These are phyloP conservation scores for Fistularia tabacaria DNA, from an alignment of 2,797 vertebrate species.

Conservation along the genomic window DNA sequence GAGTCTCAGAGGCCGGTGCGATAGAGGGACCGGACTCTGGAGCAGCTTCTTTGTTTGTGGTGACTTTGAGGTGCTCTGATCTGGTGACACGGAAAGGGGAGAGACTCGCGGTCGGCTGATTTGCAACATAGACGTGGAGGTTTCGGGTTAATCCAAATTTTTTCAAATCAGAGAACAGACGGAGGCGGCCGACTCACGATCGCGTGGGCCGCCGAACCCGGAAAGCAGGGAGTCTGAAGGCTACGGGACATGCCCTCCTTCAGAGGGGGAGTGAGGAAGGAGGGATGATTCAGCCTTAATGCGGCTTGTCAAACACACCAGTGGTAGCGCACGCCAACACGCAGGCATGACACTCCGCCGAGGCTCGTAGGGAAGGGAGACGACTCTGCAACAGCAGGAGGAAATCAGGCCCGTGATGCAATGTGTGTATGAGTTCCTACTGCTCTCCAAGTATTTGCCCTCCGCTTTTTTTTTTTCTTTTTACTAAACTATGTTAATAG, in stretches of 20 bases:
- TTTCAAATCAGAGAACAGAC: too few species aligned
- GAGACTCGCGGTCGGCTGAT: slow-evolving; percentile 27
- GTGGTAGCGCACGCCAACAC: slow-evolving; percentile 27
- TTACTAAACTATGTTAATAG: slow-evolving; percentile 69
- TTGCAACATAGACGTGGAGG: slow-evolving; percentile 27
- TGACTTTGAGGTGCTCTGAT: slow-evolving; percentile 36
- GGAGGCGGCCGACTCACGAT: slow-evolving; percentile 2
- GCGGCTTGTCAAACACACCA: slow-evolving; percentile 49
- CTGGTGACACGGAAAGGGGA: slow-evolving; percentile 36
- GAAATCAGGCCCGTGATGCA: slow-evolving; percentile 41
- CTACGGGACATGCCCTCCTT: slow-evolving; percentile 17
- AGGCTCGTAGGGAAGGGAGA: slow-evolving; percentile 30
- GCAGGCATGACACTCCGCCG: slow-evolving; percentile 9
- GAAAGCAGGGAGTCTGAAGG: slow-evolving; percentile 28
- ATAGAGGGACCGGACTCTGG: slow-evolving; percentile 46
- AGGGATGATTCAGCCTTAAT: slow-evolving; percentile 64
- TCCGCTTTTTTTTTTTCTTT: slow-evolving; percentile 47
- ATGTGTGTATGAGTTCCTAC: slow-evolving; percentile 33
- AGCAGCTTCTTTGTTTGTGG: slow-evolving; percentile 42
- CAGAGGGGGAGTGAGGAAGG: slow-evolving; percentile 45
- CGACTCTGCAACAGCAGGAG: neutral
- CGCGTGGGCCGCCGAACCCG: slow-evolving; percentile 9
- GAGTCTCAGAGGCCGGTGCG: slow-evolving; percentile 51
- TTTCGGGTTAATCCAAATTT: slow-evolving; percentile 2
- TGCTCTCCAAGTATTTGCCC: slow-evolving; percentile 25